These are phyloP conservation scores for Conus ventricosus DNA, from an alignment of 1,140 invertebrate genomes.

Conservation along the genomic window DNA sequence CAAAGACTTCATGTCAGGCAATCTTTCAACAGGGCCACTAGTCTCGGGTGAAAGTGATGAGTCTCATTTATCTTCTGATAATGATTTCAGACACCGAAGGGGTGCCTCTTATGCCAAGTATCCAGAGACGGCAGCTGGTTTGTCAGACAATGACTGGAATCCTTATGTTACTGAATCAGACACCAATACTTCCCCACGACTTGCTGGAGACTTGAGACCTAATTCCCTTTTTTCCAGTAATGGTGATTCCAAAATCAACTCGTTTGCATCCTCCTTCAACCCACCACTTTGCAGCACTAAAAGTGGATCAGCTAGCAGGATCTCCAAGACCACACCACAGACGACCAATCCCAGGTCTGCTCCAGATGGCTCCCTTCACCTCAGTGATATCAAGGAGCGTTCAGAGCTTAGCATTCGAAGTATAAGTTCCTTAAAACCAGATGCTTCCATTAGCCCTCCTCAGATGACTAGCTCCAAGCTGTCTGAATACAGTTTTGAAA, in stretches of 20 bases:
- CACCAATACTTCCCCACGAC: conserved; percentile 46
- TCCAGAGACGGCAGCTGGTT: conserved; percentile 46
- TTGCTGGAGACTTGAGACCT: background rate
- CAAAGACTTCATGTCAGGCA: conserved; percentile 49
- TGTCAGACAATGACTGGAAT: conserved; percentile 57
- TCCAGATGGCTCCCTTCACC: background rate
- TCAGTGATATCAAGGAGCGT: conserved; percentile 28
- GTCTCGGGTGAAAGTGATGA: conserved; percentile 47
- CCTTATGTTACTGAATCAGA: conserved; percentile 55
- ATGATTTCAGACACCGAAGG: conserved; percentile 30
- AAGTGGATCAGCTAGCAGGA: conserved; percentile 2
- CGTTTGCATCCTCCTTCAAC: conserved; percentile 31
- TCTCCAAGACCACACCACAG: background rate
- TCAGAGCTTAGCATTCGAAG: background rate
- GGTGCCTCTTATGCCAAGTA: conserved; percentile 41
- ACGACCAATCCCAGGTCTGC: background rate
- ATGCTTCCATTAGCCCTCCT: conserved; percentile 14
- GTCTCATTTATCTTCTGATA: conserved; percentile 44
- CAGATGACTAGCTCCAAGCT: conserved; percentile 31
- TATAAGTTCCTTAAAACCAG: background rate
- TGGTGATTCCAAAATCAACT: conserved; percentile 20
- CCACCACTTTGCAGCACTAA: conserved; percentile 43
- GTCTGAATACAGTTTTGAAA: conserved; percentile 32
- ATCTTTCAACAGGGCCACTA: conserved; percentile 10
- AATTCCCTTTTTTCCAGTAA: background rate